A percentile compares a stretch with the other conserved stretches of the same genome.
phyloP scores from a whole-genome alignment of 2,888 invertebrate genomes.

The Dexiosoma caninum region DNA sequence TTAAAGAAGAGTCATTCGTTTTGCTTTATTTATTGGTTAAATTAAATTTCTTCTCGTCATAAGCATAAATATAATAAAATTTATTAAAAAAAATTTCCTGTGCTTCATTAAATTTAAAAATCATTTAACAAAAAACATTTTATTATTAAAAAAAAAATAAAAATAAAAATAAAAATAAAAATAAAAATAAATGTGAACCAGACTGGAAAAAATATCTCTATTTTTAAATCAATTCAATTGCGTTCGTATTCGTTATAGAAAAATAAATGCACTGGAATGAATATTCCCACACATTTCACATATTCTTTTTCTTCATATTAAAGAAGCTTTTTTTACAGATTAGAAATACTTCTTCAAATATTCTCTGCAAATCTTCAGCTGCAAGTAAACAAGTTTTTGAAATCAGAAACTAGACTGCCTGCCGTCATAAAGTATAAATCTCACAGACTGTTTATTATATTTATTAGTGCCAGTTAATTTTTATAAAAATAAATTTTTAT shows the following conservation, averaged over 20 bases:
- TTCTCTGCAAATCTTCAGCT: neutral
- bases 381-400: neutral
- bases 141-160: neutral
- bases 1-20: too few relatives aligned
- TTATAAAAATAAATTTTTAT: too few relatives aligned
- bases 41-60: constrained; percentile 13
- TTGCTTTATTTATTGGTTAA: neutral
- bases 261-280: neutral
- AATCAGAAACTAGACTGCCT: neutral
- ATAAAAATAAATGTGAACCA: neutral
- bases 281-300: neutral
- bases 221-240: neutral
- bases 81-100: too few relatives aligned
- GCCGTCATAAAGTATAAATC: neutral
- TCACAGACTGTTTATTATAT: neutral
- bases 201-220: neutral
- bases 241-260: neutral
- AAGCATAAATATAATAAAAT: too few relatives aligned
- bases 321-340: neutral
- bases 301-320: neutral
- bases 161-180: too few relatives aligned
- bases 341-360: neutral
- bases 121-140: neutral
- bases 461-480: too few relatives aligned
- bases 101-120: constrained; percentile 9